Evolutionary conservation across 2,888 invertebrate genomes (phyloP).

Genomic region (Clitarchus hookeri): DNA sequence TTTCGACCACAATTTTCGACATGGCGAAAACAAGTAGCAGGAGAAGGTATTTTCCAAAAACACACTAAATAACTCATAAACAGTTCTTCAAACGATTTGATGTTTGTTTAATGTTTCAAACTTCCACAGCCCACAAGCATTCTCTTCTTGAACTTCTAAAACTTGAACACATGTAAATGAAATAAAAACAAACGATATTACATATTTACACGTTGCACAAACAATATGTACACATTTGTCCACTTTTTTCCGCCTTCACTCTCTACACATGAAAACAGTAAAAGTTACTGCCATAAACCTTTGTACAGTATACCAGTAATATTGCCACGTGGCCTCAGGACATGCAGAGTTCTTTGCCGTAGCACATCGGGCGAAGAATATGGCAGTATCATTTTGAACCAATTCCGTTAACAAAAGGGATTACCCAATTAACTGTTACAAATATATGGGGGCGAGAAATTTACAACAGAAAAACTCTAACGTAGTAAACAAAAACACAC

Average conservation of each 20-base stretch:
- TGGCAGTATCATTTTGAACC: too few species aligned
- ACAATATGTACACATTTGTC: not conserved
- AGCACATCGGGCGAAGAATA: too few species aligned
- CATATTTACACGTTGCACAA: not conserved
- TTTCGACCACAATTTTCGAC: too few species aligned
- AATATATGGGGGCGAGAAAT: too few species aligned
- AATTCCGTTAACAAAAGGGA: too few species aligned
- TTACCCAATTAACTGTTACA: too few species aligned
- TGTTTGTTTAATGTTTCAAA: constrained; percentile 1
- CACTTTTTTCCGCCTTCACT: not conserved
- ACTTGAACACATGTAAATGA: constrained; percentile 9
- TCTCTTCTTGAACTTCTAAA: constrained; percentile 8
- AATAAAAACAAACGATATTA: not conserved
- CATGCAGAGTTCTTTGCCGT: not conserved
- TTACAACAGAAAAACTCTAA: too few species aligned
- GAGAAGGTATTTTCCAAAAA: too few species aligned
- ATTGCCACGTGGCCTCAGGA: not conserved
- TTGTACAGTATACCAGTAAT: not conserved
- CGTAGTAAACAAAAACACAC: too few species aligned
- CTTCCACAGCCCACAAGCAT: constrained; percentile 6
- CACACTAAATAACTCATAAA: not conserved
- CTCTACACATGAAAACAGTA: not conserved
- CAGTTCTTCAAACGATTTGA: not conserved
- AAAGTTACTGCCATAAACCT: not conserved
- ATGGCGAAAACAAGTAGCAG: too few species aligned